These are phyloP conservation scores for Channa argus DNA, from an alignment of 2,113 vertebrate genomes.

Conservation along the genomic window DNA sequence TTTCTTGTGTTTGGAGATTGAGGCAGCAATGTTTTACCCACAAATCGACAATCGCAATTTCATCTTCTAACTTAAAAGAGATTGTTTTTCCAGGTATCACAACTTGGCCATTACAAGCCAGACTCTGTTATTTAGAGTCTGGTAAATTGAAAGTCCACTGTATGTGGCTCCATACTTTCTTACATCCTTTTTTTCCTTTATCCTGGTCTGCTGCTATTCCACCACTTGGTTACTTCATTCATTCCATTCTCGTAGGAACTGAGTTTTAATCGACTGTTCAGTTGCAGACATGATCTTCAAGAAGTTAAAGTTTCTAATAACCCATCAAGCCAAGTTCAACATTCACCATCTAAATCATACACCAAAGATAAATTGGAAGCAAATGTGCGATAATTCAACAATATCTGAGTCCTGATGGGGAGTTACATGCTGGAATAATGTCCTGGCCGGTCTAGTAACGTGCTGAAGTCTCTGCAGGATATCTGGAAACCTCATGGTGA, in stretches of 20 bases:
- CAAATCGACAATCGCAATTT: slow-evolving; percentile 25
- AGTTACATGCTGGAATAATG: too few species aligned
- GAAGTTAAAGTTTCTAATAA: slow-evolving; percentile 23
- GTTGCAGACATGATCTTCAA: slow-evolving; percentile 11
- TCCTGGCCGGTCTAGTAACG: too few species aligned
- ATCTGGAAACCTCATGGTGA: slow-evolving; percentile 20
- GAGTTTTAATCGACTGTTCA: slow-evolving; percentile 33
- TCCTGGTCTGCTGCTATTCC: slow-evolving; percentile 1
- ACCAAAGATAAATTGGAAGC: neutral
- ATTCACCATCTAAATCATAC: slow-evolving; percentile 8
- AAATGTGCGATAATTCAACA: too few species aligned
- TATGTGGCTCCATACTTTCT: neutral
- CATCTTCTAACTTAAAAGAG: slow-evolving; percentile 38
- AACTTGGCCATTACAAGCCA: slow-evolving; percentile 22
- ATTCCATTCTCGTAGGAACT: slow-evolving; percentile 3
- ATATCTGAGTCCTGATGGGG: too few species aligned
- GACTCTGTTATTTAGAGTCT: slow-evolving; percentile 26
- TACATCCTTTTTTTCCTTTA: neutral
- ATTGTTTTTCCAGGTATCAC: slow-evolving; percentile 43
- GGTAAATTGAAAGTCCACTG: slow-evolving; percentile 26
- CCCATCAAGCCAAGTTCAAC: slow-evolving; percentile 24
- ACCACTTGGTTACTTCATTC: neutral
- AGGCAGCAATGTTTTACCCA: slow-evolving; percentile 22
- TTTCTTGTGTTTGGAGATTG: neutral
- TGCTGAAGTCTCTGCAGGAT: slow-evolving; percentile 13